Base-by-base conservation (phyloP, 2,113 vertebrate species). In the Leptobrachium leishanense region DNA sequence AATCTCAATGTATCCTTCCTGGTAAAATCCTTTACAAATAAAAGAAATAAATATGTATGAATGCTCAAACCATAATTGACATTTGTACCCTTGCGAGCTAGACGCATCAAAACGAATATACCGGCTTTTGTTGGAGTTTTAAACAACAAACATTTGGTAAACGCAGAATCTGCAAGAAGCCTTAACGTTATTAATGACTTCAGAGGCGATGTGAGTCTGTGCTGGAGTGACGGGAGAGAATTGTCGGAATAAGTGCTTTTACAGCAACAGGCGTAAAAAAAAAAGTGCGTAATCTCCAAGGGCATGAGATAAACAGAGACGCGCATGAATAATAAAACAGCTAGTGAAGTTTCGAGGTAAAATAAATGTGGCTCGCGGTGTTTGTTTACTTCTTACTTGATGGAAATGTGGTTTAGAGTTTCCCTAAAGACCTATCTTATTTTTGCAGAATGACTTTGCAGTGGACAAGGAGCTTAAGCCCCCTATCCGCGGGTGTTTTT, bases 121-220 rank as follows among this genome's bases (percentile, higher is more conserved):
- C 20, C 20, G 20, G 20, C 20, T 31, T 5, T 31, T 64, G 20
- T 39, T 5, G 13, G 43, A 40, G 5, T 76, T 55, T 67, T 55
- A 15, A 42, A 55, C 54, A 69, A 63, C 54, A 70, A 59, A 77
- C 70, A 69, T 69, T 62, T 59, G 62, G 57, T 20, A 79, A 55
- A 55, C 65, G n/a, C 4, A 54, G 2, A 73, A 73, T 73, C 41
- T 79, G 77, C 20, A 65, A 73, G 55, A 67, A 69, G 10, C 63
- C 44, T 80, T 39, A 80, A 72, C 57, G 44, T 80, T 80, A 80
- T 74, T 80, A 80, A 80, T 80, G 77, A 80, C 70, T 46, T 70
- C 77, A 64, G 77, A 74, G 70, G 59, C 70, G n/a, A 43, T 67
- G 77, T 67, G 77, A 80, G 20, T 73, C 39, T 43, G 46, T 9